Evolutionary conservation across 64 coral and sea anemone genomes (phyloP).

Genomic region (Porites australiensis): DNA sequence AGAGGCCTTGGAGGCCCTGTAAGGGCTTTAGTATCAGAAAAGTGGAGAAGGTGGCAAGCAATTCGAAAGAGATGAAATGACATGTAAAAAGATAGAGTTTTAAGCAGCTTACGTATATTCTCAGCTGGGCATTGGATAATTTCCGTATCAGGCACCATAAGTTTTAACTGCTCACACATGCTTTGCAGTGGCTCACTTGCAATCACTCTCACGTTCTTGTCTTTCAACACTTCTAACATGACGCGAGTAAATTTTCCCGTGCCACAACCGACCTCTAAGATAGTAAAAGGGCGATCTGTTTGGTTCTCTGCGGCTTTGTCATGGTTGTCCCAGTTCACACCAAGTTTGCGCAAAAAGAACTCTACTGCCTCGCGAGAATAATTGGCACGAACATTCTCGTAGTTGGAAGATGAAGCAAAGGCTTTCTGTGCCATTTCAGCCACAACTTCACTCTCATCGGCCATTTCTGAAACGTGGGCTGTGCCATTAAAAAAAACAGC

Average conservation of each 20-base stretch:
- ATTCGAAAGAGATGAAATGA: too few relatives aligned
- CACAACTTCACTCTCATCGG: background rate
- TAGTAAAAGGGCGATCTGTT: conserved; percentile 3
- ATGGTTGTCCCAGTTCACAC: background rate
- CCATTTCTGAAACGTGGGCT: background rate
- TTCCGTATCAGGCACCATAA: conserved; percentile 30
- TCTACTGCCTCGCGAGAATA: conserved; percentile 11
- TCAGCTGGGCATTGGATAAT: conserved; percentile 52
- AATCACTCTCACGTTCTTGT: conserved; percentile 20
- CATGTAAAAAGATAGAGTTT: background rate
- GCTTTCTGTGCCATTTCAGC: background rate
- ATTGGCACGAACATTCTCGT: background rate
- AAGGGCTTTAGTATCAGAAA: too few relatives aligned
- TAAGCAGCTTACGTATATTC: conserved; percentile 38
- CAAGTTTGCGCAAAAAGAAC: conserved; percentile 3
- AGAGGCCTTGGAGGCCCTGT: too few relatives aligned
- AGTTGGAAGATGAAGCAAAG: conserved; percentile 3
- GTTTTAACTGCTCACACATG: conserved; percentile 39
- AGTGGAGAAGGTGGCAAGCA: too few relatives aligned
- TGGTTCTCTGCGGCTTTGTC: background rate
- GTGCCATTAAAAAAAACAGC: too few relatives aligned
- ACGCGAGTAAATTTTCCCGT: conserved; percentile 66
- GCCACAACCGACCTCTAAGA: conserved; percentile 54
- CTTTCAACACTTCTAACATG: conserved; percentile 33
- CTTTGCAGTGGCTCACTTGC: conserved; percentile 52